Percentiles rank a stretch among this genome's conserved stretches.
These are phyloP conservation scores for Pogonocherus hispidulus DNA, from an alignment of 2,888 invertebrate genomes.

Conservation along the genomic window DNA sequence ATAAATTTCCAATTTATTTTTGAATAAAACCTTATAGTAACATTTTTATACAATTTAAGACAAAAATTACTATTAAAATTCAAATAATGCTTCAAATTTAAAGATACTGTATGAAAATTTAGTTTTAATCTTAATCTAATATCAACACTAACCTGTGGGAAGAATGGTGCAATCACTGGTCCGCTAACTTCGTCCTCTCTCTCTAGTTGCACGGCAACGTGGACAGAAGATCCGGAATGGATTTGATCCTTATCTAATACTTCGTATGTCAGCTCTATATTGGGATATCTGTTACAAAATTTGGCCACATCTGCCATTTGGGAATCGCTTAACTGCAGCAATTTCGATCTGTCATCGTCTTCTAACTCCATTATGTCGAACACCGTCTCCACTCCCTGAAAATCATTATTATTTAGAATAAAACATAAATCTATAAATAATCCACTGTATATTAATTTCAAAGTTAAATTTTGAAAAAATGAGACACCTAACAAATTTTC, in stretches of 20 bases:
- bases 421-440: too few relatives aligned
- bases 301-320: conserved; percentile 99
- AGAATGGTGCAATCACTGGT: conserved; percentile 98
- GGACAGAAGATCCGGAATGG: conserved; percentile 87
- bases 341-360: conserved; percentile 86
- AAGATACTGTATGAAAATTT: too few relatives aligned
- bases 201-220: conserved; percentile 92
- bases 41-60: too few relatives aligned
- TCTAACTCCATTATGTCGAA: conserved; percentile 97
- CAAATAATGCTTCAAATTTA: too few relatives aligned
- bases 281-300: conserved; percentile 99
- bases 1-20: too few relatives aligned
- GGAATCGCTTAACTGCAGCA: conserved; percentile 83
- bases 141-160: conserved; percentile 89
- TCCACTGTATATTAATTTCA: too few relatives aligned
- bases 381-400: conserved; percentile 85
- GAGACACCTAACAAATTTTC: too few relatives aligned
- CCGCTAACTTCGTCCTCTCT: conserved; percentile 97
- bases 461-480: too few relatives aligned
- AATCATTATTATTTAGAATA: too few relatives aligned
- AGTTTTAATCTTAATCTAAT: too few relatives aligned
- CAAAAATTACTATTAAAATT: too few relatives aligned
- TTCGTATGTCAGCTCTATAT: conserved; percentile 96
- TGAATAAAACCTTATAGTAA: too few relatives aligned
- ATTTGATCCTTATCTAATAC: conserved; percentile 85